Evolutionary conservation across 2,888 invertebrate genomes (phyloP).

Genomic region (Rhogogaster chlorosoma): DNA sequence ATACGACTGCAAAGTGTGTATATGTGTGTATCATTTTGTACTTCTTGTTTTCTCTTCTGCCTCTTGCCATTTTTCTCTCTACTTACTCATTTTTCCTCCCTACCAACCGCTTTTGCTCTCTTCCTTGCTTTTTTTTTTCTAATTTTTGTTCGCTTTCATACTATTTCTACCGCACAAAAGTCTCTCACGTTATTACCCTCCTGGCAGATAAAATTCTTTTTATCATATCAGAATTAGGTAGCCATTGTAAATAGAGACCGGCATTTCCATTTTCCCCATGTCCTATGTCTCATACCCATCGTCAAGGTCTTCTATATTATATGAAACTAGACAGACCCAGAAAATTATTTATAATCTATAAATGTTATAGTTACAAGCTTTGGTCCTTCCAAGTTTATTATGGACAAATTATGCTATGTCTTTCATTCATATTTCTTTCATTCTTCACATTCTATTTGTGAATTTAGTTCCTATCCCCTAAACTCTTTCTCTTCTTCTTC

Average conservation of each 20-base stretch:
- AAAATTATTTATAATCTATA: not conserved
- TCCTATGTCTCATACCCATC: too few relatives aligned
- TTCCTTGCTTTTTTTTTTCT: not conserved
- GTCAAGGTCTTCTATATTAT: not conserved
- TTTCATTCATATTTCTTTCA: not conserved
- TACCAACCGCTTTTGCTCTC: not conserved
- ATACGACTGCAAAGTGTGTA: not conserved
- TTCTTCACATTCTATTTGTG: not conserved
- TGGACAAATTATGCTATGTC: not conserved
- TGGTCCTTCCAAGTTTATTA: not conserved
- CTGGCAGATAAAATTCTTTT: not conserved
- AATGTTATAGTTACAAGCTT: not conserved
- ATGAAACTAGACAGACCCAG: too few relatives aligned
- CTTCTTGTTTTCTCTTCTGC: not conserved
- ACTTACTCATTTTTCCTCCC: not conserved
- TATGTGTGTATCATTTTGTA: constrained; percentile 7
- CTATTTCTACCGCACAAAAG: constrained; percentile 3
- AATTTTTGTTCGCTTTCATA: not conserved
- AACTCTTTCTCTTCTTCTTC: not conserved
- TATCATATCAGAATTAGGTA: constrained; percentile 19
- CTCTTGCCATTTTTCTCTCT: constrained; percentile 9
- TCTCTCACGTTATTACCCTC: constrained; percentile 26
- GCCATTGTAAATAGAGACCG: not conserved
- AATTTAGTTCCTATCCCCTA: not conserved
- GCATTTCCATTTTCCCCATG: not conserved